Conservation (phyloP, 2,797 vertebrate species). For the Todus mexicanus region DNA sequence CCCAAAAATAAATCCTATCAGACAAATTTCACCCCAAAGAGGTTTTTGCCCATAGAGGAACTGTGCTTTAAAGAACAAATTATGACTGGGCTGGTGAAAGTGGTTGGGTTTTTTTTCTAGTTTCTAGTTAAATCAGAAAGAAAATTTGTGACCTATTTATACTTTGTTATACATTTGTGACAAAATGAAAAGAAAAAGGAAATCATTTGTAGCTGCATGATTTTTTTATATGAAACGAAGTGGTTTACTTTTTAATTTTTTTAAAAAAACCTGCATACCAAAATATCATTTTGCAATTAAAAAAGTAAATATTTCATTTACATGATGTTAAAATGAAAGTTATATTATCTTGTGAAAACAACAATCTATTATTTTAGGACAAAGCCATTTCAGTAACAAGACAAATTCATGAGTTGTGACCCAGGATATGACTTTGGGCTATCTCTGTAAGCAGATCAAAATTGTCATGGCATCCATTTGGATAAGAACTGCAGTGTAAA, state of each 20-base stretch:
- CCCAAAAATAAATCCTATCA: neutral
- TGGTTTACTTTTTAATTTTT: neutral
- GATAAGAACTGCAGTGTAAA: neutral
- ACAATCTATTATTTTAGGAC: neutral
- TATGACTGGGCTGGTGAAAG: neutral
- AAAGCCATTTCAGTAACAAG: neutral
- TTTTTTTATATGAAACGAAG: neutral
- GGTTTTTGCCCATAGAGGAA: neutral
- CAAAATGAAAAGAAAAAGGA: neutral
- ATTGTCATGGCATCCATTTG: neutral
- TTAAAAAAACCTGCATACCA: neutral
- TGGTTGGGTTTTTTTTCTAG: neutral
- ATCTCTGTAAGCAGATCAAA: neutral
- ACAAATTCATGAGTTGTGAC: neutral
- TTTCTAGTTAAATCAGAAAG: neutral
- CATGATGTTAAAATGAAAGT: neutral
- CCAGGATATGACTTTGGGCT: neutral
- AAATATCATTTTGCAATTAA: neutral
- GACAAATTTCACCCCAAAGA: neutral
- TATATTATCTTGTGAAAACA: neutral
- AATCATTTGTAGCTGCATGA: neutral
- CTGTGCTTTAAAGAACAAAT: neutral
- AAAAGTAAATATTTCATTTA: neutral
- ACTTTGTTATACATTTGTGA: neutral
- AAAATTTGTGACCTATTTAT: neutral